Evolutionary conservation across 2,888 invertebrate species (phyloP).

Genomic region (Nephrocerus scutellatus): DNA sequence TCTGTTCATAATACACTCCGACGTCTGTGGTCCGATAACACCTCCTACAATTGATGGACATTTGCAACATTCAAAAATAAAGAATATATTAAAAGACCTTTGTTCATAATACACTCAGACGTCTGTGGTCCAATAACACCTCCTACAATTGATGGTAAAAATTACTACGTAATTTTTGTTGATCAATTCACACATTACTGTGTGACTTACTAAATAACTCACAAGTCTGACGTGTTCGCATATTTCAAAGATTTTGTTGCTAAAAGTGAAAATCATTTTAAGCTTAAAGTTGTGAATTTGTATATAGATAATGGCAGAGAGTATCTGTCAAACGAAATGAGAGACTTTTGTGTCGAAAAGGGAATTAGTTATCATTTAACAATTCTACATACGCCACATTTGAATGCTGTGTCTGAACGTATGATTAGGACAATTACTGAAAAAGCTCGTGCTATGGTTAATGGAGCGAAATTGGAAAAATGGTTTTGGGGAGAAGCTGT

Average conservation of each 20-base stretch:
- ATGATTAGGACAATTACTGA: too few species aligned
- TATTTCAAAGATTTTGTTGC: too few species aligned
- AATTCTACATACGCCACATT: constrained; percentile 40
- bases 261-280: constrained; percentile 28
- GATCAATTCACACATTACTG: constrained; percentile 38
- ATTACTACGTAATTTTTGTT: constrained; percentile 34
- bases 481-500: too few species aligned
- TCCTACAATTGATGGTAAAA: constrained; percentile 31
- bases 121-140: constrained; percentile 38
- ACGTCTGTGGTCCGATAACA: constrained; percentile 34
- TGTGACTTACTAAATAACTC: constrained; percentile 31
- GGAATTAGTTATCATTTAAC: constrained; percentile 39
- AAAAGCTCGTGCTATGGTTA: too few species aligned
- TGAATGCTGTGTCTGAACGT: constrained; percentile 43
- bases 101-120: constrained; percentile 36
- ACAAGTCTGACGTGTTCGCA: constrained; percentile 32
- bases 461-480: constrained; percentile 28
- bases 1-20: constrained; percentile 32
- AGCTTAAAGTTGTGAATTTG: constrained; percentile 30
- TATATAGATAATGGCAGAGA: constrained; percentile 35
- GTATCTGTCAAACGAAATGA: constrained; percentile 34
- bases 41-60: constrained; percentile 30
- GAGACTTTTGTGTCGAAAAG: constrained; percentile 31
- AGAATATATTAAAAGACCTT: constrained; percentile 29
- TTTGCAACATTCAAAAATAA: too few species aligned